These are phyloP conservation scores for Anser brachyrhynchus DNA, from an alignment of 2,113 vertebrate genomes.

Conservation along the genomic window DNA sequence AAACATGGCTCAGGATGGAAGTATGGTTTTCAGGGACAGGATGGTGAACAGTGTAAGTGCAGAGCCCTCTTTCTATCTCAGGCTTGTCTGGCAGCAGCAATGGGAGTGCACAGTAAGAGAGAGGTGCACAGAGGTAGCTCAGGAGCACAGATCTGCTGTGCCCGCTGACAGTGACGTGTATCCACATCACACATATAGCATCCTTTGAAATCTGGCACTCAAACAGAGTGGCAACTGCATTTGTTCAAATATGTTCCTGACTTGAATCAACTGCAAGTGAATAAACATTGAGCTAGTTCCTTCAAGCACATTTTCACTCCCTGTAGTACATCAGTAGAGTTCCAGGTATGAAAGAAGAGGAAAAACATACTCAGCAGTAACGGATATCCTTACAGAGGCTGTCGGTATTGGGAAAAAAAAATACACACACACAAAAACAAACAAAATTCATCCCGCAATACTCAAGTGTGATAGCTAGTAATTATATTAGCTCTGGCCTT, in stretches of 20 bases:
- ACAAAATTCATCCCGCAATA: neutral
- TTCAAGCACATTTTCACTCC: neutral
- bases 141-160: neutral
- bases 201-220: neutral
- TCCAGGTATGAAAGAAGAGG: neutral
- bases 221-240: neutral
- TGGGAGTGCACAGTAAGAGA: accelerated
- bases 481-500: neutral
- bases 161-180: neutral
- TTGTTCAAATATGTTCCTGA: neutral
- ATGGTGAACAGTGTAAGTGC: accelerated
- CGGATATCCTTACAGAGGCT: accelerated
- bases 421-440: neutral
- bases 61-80: accelerated
- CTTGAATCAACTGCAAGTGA: neutral
- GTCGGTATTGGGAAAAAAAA: neutral
- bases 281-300: neutral
- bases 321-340: neutral
- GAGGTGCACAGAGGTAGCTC: neutral
- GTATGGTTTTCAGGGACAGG: neutral
- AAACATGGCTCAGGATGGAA: neutral
- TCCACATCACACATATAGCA: neutral
- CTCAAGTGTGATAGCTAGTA: neutral
- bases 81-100: neutral
- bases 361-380: neutral